Base-by-base conservation (phyloP, 2,113 vertebrate genomes). In the Callaeas wilsoni region DNA sequence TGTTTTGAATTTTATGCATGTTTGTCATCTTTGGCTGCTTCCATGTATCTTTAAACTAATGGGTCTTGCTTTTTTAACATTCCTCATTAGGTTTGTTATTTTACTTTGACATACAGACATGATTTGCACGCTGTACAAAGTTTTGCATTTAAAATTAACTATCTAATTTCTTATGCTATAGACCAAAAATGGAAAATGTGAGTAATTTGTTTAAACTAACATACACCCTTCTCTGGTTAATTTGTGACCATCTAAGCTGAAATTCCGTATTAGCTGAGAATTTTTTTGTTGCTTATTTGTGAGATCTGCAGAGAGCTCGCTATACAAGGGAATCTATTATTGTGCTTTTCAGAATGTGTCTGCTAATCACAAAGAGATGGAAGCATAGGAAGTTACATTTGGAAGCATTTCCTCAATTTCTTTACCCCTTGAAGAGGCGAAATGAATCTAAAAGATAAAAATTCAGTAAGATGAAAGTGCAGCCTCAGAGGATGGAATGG, bases 11-110 rank as follows among this genome's bases (percentile, higher is more conserved):
- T 98, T 98, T 98, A 97, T 98, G 96, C 95, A 27, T 98, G 98
- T 98, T 98, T 98, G 98, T 98, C 98, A 97, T 98, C 98, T 98
- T 98, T 98, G 98, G 98, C 98, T 97, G 96, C 90, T 97, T 97
- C 97, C 88, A 95, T 97, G 96, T 98, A 97, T 98, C 98, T 98
- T 98, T 98, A 98, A 98, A 98, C 97, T 98, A 98, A 98, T 98
- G 96, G 96, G 85, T 95, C 97, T 96, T 98, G 96, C 97, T 97
- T 97, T 97, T 98, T 97, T 95, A 97, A 96, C 97, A 95, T 98
- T 98, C 94, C 97, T 98, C 96, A 96, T 98, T 98, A 98, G 96
- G 95, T 97, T 97, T 98, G 97, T 98, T 98, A 97, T 98, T 98
- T 98, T 97, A 97, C 94, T 97, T 98, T 98, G 97, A 97, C 96